Conservation (phyloP, 2,797 vertebrate species). For the Chelon labrosus region DNA sequence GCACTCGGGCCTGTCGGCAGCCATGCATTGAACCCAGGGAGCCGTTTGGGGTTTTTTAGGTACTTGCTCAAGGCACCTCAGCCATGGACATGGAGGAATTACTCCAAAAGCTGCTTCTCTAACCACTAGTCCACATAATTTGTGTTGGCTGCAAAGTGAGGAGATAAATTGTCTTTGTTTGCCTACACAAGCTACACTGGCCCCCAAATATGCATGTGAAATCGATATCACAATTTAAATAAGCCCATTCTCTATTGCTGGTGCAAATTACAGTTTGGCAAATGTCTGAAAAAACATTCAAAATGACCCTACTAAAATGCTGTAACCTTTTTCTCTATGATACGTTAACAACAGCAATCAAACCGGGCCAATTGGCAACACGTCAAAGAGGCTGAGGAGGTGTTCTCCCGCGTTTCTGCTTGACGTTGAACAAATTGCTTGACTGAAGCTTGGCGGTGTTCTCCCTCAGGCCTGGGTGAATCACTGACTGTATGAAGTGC, state of each 20-base stretch:
- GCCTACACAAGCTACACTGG: constrained; percentile 10
- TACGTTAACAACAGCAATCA: constrained; percentile 2
- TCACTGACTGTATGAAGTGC: constrained; percentile 37
- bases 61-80: too few species aligned
- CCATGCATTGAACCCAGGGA: too few species aligned
- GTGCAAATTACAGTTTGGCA: neutral
- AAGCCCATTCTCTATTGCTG: neutral
- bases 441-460: constrained; percentile 22
- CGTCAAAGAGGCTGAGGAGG: neutral
- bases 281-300: neutral
- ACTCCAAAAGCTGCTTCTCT: too few species aligned
- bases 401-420: constrained; percentile 27
- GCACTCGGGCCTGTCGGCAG: too few species aligned
- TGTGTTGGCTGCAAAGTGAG: neutral
- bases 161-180: constrained; percentile 9
- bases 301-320: constrained; percentile 3
- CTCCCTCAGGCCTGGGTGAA: constrained; percentile 34
- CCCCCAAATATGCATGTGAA: neutral
- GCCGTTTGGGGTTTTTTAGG: too few species aligned
- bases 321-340: neutral
- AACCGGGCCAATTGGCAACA: neutral
- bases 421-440: constrained; percentile 50
- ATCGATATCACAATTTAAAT: neutral
- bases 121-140: neutral
- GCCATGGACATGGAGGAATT: too few species aligned